These are phyloP conservation scores for Aphidius colemani DNA, from an alignment of 2,888 invertebrate genomes.

Conservation along the genomic window DNA sequence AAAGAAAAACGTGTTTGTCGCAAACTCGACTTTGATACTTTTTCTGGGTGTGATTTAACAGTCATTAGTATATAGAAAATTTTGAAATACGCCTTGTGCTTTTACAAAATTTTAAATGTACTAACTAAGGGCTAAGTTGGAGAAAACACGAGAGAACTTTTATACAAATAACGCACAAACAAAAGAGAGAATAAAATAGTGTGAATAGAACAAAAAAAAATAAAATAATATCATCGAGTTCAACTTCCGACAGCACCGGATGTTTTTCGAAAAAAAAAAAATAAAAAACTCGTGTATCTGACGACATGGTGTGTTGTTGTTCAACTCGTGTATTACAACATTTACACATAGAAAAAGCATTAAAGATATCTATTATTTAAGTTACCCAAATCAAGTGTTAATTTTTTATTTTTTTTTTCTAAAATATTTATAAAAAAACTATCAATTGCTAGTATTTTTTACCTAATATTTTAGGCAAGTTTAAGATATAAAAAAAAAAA, in stretches of 20 bases:
- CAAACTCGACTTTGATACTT: conserved; percentile 48
- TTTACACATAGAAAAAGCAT: too few relatives aligned
- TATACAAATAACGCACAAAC: background rate
- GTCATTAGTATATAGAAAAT: conserved; percentile 34
- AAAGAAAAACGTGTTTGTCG: conserved; percentile 22
- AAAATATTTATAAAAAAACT: background rate
- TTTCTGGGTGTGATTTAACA: conserved; percentile 37
- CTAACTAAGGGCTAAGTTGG: too few relatives aligned
- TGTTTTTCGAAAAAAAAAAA: background rate
- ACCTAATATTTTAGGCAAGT: too few relatives aligned
- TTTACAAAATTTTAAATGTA: too few relatives aligned
- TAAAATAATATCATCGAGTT: conserved; percentile 26
- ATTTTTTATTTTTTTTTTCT: background rate
- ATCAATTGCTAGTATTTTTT: too few relatives aligned
- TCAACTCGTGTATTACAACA: too few relatives aligned
- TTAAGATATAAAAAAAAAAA: too few relatives aligned
- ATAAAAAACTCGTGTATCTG: too few relatives aligned
- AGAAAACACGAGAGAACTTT: too few relatives aligned
- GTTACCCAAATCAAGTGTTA: too few relatives aligned
- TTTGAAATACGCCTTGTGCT: background rate
- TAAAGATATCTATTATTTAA: too few relatives aligned
- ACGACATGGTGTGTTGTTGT: too few relatives aligned
- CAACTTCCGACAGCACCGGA: conserved; percentile 13
- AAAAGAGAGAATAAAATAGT: conserved; percentile 21
- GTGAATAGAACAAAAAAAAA: conserved; percentile 17